Evolutionary conservation across 1,140 invertebrate genomes (phyloP).

Genomic region (Plectrocnemia conspersa): DNA sequence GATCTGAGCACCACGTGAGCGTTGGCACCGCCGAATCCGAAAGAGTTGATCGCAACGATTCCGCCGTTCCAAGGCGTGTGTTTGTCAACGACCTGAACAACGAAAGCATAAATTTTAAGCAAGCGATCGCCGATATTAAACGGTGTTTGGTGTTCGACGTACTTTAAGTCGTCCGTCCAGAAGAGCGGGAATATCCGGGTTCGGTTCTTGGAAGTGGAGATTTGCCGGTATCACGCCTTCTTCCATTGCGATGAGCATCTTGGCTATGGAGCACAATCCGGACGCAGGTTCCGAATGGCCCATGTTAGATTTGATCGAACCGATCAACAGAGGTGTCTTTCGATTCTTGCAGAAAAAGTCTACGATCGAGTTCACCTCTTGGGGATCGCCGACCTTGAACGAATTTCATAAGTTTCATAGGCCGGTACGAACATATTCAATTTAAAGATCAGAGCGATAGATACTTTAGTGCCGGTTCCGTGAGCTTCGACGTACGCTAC

Average conservation of each 20-base stretch:
- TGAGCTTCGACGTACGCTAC: slow-evolving; percentile 92
- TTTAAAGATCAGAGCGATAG: slow-evolving; percentile 38
- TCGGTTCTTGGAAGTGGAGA: slow-evolving; percentile 83
- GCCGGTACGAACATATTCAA: not conserved
- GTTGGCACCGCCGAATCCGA: slow-evolving; percentile 97
- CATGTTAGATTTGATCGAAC: slow-evolving; percentile 97
- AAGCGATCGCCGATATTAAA: not conserved
- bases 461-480: slow-evolving; percentile 90
- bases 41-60: slow-evolving; percentile 86
- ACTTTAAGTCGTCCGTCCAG: slow-evolving; percentile 78
- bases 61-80: slow-evolving; percentile 79
- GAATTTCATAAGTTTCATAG: too few species aligned
- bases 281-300: slow-evolving; percentile 95
- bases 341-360: slow-evolving; percentile 88
- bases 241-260: slow-evolving; percentile 90
- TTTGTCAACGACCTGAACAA: slow-evolving; percentile 67
- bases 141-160: slow-evolving; percentile 20
- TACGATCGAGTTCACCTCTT: slow-evolving; percentile 91
- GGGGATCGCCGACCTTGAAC: slow-evolving; percentile 76
- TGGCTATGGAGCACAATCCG: slow-evolving; percentile 83
- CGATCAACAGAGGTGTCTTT: slow-evolving; percentile 75
- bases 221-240: slow-evolving; percentile 80
- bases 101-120: slow-evolving; percentile 8
- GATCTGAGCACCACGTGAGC: slow-evolving; percentile 83
- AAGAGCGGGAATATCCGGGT: slow-evolving; percentile 83